These are phyloP conservation scores for Poecilus cupreus DNA, from an alignment of 2,888 invertebrate species.

Conservation along the genomic window DNA sequence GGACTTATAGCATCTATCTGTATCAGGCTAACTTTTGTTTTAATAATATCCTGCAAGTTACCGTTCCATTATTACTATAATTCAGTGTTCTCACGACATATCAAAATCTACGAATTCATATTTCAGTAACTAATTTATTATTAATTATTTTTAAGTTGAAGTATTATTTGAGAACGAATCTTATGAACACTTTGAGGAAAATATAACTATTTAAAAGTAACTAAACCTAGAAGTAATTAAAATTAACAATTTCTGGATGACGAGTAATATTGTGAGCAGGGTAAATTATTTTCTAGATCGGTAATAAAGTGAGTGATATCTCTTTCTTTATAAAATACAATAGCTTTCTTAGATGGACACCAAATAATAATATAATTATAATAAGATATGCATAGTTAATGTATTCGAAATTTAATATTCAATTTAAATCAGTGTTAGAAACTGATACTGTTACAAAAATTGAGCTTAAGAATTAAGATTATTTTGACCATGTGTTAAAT, in stretches of 20 bases:
- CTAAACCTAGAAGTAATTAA: conserved; percentile 7
- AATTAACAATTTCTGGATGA: conserved; percentile 13
- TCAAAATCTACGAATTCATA: no score
- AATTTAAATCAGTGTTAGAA: conserved; percentile 42
- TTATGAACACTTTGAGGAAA: conserved; percentile 9
- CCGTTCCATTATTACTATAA: no score
- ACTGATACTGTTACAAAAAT: conserved; percentile 39
- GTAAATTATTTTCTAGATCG: conserved; percentile 16
- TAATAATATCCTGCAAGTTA: no score
- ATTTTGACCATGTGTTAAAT: conserved; percentile 19
- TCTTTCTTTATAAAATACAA: conserved; percentile 10
- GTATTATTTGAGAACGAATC: conserved; percentile 33
- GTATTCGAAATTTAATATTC: conserved; percentile 46
- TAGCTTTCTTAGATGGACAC: conserved; percentile 42
- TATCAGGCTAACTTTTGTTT: no score
- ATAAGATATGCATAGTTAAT: conserved; percentile 35
- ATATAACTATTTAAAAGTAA: conserved; percentile 34
- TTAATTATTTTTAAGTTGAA: background rate
- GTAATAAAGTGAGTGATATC: conserved; percentile 36
- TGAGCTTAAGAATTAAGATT: conserved; percentile 38
- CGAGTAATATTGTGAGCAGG: conserved; percentile 21
- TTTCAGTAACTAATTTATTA: conserved; percentile 17
- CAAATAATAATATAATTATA: conserved; percentile 30
- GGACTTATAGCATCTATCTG: no score
- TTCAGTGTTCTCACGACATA: no score